Evolutionary conservation across 2,888 invertebrate species (phyloP), one percentile per base, ranked within the genome.

Genomic region (Xanthorhoe spadicearia): DNA sequence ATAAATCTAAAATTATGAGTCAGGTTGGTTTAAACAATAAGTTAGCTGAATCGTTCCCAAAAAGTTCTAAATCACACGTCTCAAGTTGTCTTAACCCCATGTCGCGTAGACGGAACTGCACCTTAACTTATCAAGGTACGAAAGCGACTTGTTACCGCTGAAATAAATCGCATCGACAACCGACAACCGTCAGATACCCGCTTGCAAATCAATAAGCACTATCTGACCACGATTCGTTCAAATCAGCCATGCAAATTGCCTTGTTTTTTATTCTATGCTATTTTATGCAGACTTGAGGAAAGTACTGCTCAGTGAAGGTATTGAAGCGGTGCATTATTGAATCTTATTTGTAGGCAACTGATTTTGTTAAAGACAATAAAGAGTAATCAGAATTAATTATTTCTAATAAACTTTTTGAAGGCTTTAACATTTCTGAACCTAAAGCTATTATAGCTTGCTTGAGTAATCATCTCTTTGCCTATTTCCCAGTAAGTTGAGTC

Each of bases 231-330:
- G 64, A 70, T 72, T 74, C 65, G 69, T 67, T 70, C 73, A 77
- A 81, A 83, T 83, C 77, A 77, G 70, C 59, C 64, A 85, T 81
- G 82, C 77, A 83, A 83, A 85, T 83, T 70, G 77, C 63, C 69
- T 78, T 68, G 75, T 83, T 80, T 77, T 81, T 83, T 79, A 80
- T 81, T 82, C 74, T 82, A 67, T 64, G 32, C 38, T 65, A 35
- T 32, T 32, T 32, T 32, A 32, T 50, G 35, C 50, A 35, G 46
- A n/a, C 59, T 58, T 17, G 13, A n/a, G 3, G 18, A 46, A 18
- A 48, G 50, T 57, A 46, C n/a, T 13, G 23, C 51, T 49, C 7
- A 38, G 50, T 17, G 18, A 49, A 51, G 23, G 51, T 28, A 19
- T 13, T 4, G 51, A 10, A 23, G 51, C 54, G 18, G 18, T 7